Base-by-base conservation (phyloP, 2,888 invertebrate species). In the Dione vanillae region DNA sequence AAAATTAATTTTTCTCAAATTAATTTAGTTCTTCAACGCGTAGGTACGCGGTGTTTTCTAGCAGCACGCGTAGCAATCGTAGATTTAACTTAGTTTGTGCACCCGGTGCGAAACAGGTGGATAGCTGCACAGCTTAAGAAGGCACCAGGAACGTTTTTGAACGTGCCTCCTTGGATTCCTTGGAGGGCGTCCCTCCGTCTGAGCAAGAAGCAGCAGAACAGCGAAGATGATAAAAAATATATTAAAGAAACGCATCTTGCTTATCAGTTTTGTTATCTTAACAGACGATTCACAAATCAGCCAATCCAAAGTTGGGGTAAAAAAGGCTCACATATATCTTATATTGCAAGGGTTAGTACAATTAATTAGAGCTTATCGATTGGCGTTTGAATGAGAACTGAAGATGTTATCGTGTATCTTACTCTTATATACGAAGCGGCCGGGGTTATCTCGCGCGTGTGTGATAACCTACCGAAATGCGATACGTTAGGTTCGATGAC, bases 401-500 rank as follows among this genome's bases (percentile, higher is more conserved):
- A 79, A 79, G 85, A 81, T 84, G 74, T 74, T 51, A 75, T 77
- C 75, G 71, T 80, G 84, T 81, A 77, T 77, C 79, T 78, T 81
- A 49, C 75, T 76, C 80, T 84, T 88, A 86, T 92, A 90, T 91
- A 91, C 51, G 64, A 49, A 19, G 79, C 76, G 77, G 75, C 72
- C 75, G 74, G 77, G 90, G 90, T 89, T 91, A 92, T 92, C 92
- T 80, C 52, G 89, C 91, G 90, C 90, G 92, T 90, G 91, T 82
- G 75, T 79, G 91, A 91, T 91, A 90, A 89, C 88, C 86, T 84
- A 76, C 87, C 89, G 64, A 91, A 91, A 84, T 80, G 80, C 77
- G 85, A 84, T 85, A 84, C 35, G 61, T 62, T 69, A 83, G 82
- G 92, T 91, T 92, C 92, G 91, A 90, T 92, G 92, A 92, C 91